Evolutionary conservation across 2,888 invertebrate genomes (phyloP).

Genomic region (Hyppa rectilinea): DNA sequence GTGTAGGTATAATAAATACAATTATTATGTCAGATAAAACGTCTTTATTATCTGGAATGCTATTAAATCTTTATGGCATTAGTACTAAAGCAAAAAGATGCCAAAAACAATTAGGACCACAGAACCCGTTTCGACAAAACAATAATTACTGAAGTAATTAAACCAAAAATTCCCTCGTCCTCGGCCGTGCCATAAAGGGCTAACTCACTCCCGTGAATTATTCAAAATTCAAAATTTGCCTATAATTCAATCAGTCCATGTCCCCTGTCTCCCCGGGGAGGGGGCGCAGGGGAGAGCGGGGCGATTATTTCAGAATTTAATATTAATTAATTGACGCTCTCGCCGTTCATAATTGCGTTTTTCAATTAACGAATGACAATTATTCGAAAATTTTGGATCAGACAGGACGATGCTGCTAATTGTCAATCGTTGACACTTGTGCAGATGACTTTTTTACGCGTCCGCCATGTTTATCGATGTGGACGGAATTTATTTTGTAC

Average conservation of each 20-base stretch:
- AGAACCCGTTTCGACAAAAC: conserved; percentile 61
- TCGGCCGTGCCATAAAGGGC: conserved; percentile 83
- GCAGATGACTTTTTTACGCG: conserved; percentile 58
- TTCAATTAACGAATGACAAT: conserved; percentile 90
- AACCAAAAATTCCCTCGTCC: conserved; percentile 69
- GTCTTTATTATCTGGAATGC: conserved; percentile 46
- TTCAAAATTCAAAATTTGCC: conserved; percentile 90
- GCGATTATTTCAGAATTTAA: conserved; percentile 91
- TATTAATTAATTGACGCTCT: conserved; percentile 90
- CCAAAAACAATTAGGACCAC: conserved; percentile 61
- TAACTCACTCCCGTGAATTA: conserved; percentile 86
- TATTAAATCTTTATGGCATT: conserved; percentile 48
- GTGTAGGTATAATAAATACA: conserved; percentile 51
- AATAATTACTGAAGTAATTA: conserved; percentile 71
- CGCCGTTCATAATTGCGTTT: conserved; percentile 88
- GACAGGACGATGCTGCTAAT: conserved; percentile 82
- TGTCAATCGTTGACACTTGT: conserved; percentile 77
- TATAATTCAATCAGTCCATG: conserved; percentile 88
- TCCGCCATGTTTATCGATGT: conserved; percentile 61
- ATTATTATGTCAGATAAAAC: conserved; percentile 48
- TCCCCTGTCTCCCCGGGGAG: conserved; percentile 80
- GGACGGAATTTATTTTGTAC: conserved; percentile 41
- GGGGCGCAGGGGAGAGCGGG: conserved; percentile 70
- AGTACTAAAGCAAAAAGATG: conserved; percentile 46
- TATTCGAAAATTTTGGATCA: conserved; percentile 85